These are phyloP conservation scores for Sardinella longiceps DNA, from an alignment of 2,797 vertebrate species.

Conservation along the genomic window DNA sequence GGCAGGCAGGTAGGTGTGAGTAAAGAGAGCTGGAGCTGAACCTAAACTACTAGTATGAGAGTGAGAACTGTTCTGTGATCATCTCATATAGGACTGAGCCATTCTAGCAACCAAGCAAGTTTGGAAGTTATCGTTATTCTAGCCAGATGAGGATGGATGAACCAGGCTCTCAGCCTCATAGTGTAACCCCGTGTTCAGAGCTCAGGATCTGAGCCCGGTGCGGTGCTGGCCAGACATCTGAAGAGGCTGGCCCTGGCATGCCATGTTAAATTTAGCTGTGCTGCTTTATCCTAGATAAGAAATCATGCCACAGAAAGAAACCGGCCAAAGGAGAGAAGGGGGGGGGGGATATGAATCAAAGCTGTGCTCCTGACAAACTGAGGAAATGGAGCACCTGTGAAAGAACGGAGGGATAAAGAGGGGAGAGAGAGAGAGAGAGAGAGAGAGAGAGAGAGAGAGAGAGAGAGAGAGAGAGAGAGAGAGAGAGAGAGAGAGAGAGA, in stretches of 20 bases:
- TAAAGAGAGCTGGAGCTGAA: too few relatives aligned
- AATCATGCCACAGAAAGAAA: not conserved
- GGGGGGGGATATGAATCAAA: not conserved
- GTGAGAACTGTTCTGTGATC: not conserved
- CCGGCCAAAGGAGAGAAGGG: not conserved
- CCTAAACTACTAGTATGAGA: too few relatives aligned
- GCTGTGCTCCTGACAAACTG: not conserved
- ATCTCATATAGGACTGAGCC: not conserved
- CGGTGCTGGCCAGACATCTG: not conserved
- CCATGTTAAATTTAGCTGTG: slow-evolving; percentile 34
- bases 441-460: not conserved
- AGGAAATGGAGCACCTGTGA: slow-evolving; percentile 20
- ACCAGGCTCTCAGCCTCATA: not conserved
- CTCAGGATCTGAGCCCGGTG: not conserved
- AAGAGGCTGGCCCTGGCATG: slow-evolving; percentile 26
- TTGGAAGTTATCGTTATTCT: not conserved
- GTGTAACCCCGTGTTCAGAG: not conserved
- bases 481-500: not conserved
- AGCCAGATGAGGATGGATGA: not conserved
- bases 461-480: not conserved
- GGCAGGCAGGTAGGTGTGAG: too few relatives aligned
- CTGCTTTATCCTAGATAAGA: slow-evolving; percentile 41
- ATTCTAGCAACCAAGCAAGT: too few relatives aligned
- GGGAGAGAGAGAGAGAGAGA: not conserved
- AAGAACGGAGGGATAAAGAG: not conserved